Evolutionary conservation across 2,888 invertebrate species (phyloP).

Genomic region (Pachydiplax longipennis): DNA sequence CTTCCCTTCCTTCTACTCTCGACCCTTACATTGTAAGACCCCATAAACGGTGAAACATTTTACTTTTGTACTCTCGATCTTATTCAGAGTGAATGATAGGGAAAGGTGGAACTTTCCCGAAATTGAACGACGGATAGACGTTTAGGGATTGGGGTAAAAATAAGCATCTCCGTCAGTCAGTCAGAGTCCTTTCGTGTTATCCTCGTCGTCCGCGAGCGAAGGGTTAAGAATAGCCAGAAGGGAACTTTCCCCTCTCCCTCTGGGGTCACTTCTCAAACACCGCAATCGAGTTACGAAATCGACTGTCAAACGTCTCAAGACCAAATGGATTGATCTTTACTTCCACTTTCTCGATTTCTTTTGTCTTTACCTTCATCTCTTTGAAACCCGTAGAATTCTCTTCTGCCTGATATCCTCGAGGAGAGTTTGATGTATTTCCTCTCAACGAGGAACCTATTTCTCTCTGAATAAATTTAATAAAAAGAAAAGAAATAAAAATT

Average conservation of each 20-base stretch:
- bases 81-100: background rate
- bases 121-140: background rate
- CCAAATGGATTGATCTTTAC: background rate
- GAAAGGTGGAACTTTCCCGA: background rate
- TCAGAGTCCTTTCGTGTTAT: background rate
- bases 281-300: constrained; percentile 6
- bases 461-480: too few species aligned
- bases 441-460: too few species aligned
- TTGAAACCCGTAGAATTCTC: too few species aligned
- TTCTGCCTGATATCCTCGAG: too few species aligned
- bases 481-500: too few species aligned
- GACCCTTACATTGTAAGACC: too few species aligned
- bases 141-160: background rate
- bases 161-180: background rate
- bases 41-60: too few species aligned
- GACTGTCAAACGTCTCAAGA: constrained; percentile 16
- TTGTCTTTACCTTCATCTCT: too few species aligned
- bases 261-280: background rate
- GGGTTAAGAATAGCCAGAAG: background rate
- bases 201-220: background rate
- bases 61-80: too few species aligned
- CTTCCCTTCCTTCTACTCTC: too few species aligned
- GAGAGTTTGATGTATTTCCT: too few species aligned
- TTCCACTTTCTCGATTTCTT: background rate
- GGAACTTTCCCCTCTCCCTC: background rate